Evolutionary conservation across 2,888 invertebrate species (phyloP).

Genomic region (Hanleya hanleyi): DNA sequence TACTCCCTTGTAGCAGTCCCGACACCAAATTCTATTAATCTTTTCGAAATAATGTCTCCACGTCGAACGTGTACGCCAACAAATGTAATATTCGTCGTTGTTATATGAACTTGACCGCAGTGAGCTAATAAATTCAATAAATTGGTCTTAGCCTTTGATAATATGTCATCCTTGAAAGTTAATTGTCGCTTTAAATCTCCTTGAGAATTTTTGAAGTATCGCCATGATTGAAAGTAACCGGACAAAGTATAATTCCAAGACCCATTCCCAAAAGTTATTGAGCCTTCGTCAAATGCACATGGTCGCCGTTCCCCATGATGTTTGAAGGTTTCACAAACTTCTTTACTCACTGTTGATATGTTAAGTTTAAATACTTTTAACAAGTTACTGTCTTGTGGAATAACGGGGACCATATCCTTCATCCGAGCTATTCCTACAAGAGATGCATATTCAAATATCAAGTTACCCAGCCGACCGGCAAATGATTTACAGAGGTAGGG

Average conservation of each 20-base stretch:
- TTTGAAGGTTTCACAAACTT: slow-evolving; percentile 5
- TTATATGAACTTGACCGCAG: too few relatives aligned
- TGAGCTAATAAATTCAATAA: slow-evolving; percentile 8
- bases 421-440: slow-evolving; percentile 39
- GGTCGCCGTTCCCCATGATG: slow-evolving; percentile 5
- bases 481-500: too few relatives aligned
- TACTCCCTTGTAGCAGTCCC: slow-evolving; percentile 37
- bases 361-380: not conserved
- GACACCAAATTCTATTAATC: slow-evolving; percentile 32
- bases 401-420: slow-evolving; percentile 32
- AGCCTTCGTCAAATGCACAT: slow-evolving; percentile 36
- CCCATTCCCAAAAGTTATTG: slow-evolving; percentile 22
- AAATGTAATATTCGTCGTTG: not conserved
- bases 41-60: slow-evolving; percentile 33
- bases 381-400: slow-evolving; percentile 25
- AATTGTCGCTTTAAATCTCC: slow-evolving; percentile 35
- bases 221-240: slow-evolving; percentile 44
- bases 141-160: slow-evolving; percentile 20
- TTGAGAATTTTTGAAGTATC: slow-evolving; percentile 37
- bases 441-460: slow-evolving; percentile 50
- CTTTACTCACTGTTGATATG: not conserved
- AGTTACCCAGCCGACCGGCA: slow-evolving; percentile 43
- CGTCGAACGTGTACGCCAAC: slow-evolving; percentile 43
- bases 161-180: slow-evolving; percentile 31
- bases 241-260: slow-evolving; percentile 24